A percentile compares a stretch with the other conserved stretches of the same genome.
These are phyloP conservation scores for Montifringilla adamsi DNA, from an alignment of 2,113 vertebrate genomes.

Conservation along the genomic window DNA sequence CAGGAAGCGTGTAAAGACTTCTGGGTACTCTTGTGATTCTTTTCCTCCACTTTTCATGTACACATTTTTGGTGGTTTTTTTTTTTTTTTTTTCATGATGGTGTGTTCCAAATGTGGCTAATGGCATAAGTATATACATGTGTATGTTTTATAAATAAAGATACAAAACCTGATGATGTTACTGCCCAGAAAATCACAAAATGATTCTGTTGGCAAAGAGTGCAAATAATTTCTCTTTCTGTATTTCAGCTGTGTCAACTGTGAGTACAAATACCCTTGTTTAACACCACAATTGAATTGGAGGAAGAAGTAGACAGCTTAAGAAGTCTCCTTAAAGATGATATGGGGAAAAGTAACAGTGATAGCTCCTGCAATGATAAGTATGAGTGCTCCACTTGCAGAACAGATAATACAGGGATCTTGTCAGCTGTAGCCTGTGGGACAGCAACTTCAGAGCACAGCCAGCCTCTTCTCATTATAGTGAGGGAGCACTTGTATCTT, in stretches of 20 bases:
- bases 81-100: background rate
- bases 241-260: background rate
- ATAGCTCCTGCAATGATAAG: background rate
- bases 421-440: conserved; percentile 20
- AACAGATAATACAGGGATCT: conserved; percentile 35
- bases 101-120: background rate
- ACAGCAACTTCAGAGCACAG: background rate
- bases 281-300: background rate
- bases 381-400: conserved; percentile 36
- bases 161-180: background rate
- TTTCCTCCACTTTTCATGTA: background rate
- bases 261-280: background rate
- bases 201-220: background rate
- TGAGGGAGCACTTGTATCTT: background rate
- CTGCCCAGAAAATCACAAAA: background rate
- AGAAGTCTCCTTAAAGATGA: background rate
- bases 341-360: background rate
- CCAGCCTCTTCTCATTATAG: background rate
- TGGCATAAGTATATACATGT: background rate
- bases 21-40: background rate
- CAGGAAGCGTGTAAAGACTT: background rate
- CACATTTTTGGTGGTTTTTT: background rate
- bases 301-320: background rate
- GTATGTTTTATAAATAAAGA: background rate
- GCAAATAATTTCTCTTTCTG: background rate